These are phyloP conservation scores for Channa maculata DNA, from an alignment of 2,113 vertebrate species.

Conservation along the genomic window DNA sequence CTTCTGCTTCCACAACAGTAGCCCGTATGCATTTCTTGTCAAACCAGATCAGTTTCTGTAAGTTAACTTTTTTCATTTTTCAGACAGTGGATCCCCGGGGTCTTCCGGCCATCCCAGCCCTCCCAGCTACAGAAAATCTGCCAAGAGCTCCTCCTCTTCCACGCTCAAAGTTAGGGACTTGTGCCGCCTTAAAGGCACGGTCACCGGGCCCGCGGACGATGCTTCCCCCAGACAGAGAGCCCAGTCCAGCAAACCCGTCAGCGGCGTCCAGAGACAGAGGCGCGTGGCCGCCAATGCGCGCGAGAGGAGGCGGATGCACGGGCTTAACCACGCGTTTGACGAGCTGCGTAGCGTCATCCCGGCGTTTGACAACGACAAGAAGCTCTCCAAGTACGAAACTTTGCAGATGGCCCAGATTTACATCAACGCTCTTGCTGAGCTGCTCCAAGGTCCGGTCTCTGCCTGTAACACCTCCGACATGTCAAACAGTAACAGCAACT, in stretches of 20 bases:
- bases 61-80: slow-evolving; percentile 10
- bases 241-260: slow-evolving; percentile 81
- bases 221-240: slow-evolving; percentile 73
- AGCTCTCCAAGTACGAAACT: slow-evolving; percentile 98
- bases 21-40: not conserved
- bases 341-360: slow-evolving; percentile 97
- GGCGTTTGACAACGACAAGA: slow-evolving; percentile 96
- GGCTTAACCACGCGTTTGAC: slow-evolving; percentile 96
- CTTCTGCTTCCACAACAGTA: too few relatives aligned
- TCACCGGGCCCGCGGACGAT: slow-evolving; percentile 63
- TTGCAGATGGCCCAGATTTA: slow-evolving; percentile 99
- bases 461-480: slow-evolving; percentile 14
- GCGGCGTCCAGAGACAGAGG: slow-evolving; percentile 90
- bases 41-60: not conserved
- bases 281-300: slow-evolving; percentile 93
- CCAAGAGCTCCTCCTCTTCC: slow-evolving; percentile 70
- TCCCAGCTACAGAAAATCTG: slow-evolving; percentile 76
- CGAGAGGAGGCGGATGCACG: slow-evolving; percentile 94
- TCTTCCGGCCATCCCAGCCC: slow-evolving; percentile 74
- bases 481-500: slow-evolving; percentile 41
- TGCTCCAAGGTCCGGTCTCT: slow-evolving; percentile 84
- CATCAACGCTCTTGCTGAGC: slow-evolving; percentile 94
- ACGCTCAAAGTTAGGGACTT: slow-evolving; percentile 81
- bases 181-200: slow-evolving; percentile 81
- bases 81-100: slow-evolving; percentile 79